A percentile compares a stretch with the other conserved stretches of the same genome.
phyloP scores from a whole-genome alignment of 2,888 invertebrate genomes.

The Troglohyphantes excavatus region DNA sequence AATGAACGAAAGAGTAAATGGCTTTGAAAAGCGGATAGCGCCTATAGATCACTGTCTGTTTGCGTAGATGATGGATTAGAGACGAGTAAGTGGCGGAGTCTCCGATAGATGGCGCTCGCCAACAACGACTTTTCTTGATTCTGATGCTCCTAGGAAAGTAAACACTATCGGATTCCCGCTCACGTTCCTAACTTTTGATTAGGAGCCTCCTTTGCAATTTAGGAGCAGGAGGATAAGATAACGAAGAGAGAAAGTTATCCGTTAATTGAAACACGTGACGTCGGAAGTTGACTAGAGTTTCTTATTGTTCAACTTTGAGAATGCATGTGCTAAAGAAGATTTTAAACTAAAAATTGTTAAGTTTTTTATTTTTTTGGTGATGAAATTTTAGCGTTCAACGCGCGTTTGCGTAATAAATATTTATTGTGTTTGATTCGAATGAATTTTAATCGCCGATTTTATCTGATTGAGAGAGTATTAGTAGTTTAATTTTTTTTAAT shows the following conservation, averaged over 20 bases:
- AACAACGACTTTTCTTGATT: constrained; percentile 25
- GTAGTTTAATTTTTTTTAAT: no score
- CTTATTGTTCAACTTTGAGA: not conserved
- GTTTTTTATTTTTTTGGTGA: no score
- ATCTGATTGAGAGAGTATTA: no score
- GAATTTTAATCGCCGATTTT: no score
- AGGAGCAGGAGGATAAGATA: not conserved
- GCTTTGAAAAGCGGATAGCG: constrained; percentile 13
- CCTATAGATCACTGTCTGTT: constrained; percentile 54
- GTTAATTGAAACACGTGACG: constrained; percentile 2
- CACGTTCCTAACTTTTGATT: constrained; percentile 54
- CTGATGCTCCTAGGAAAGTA: constrained; percentile 6
- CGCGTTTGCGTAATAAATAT: no score
- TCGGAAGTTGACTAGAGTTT: not conserved
- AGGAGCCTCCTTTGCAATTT: not conserved
- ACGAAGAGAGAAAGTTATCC: constrained; percentile 3
- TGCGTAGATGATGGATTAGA: constrained; percentile 52
- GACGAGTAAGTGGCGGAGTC: constrained; percentile 1
- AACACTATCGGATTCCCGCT: constrained; percentile 26
- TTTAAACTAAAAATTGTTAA: not conserved
- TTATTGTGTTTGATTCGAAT: no score
- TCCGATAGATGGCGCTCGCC: constrained; percentile 67
- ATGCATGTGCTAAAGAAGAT: not conserved
- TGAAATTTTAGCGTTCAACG: no score
- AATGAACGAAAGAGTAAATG: not conserved